A percentile compares a stretch with the other conserved stretches of the same genome.
Conservation (phyloP, 2,888 invertebrate species). For the Morpho deidamia region DNA sequence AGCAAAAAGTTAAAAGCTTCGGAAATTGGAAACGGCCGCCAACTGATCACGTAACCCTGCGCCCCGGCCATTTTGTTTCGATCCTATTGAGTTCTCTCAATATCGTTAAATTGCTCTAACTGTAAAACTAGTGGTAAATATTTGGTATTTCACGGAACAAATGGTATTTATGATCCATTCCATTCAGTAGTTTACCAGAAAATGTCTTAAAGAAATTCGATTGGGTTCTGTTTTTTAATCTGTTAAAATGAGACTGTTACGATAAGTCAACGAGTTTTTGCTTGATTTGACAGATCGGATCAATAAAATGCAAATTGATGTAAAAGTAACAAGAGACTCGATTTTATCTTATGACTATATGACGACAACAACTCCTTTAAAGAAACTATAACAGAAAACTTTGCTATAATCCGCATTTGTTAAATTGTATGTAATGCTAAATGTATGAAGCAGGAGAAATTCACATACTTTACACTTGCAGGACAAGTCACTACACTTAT, state of each 20-base stretch:
- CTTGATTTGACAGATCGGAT: background rate
- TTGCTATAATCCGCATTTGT: too few relatives aligned
- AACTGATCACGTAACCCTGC: conserved; percentile 16
- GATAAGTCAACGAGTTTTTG: background rate
- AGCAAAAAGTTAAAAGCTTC: conserved; percentile 5
- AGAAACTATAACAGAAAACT: too few relatives aligned
- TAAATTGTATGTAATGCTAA: too few relatives aligned
- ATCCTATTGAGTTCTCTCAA: conserved; percentile 57
- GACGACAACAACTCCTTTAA: too few relatives aligned
- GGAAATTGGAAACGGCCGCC: conserved; percentile 1
- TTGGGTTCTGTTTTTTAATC: background rate
- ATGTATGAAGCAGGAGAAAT: too few relatives aligned
- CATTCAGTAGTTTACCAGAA: background rate
- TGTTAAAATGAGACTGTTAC: background rate
- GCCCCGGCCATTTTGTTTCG: conserved; percentile 47
- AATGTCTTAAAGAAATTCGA: background rate
- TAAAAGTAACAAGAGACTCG: too few relatives aligned
- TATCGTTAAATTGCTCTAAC: conserved; percentile 60
- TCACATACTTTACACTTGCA: too few relatives aligned
- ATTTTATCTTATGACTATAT: too few relatives aligned
- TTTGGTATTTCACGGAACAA: conserved; percentile 16
- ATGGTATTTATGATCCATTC: background rate
- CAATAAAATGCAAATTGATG: too few relatives aligned
- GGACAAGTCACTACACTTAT: too few relatives aligned
- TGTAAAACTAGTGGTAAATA: conserved; percentile 35